These are phyloP conservation scores for Paramormyrops hopkinsi DNA, from an alignment of 2,797 vertebrate genomes.

Conservation along the genomic window DNA sequence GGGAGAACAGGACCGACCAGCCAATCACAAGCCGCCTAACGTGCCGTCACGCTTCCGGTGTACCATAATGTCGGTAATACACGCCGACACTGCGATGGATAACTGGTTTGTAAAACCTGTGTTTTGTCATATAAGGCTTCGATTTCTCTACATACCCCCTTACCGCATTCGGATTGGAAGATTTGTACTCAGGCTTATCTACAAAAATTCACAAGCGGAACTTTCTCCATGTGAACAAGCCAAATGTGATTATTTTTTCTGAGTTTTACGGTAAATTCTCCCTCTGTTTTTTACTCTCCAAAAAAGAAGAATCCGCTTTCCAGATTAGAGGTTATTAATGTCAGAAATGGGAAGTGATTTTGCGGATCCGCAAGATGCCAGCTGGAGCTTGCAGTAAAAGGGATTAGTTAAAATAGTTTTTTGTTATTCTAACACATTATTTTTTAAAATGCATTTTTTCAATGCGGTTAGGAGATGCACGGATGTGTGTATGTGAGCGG, in stretches of 20 bases:
- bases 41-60: not conserved
- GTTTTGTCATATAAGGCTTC: not conserved
- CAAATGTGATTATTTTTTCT: not conserved
- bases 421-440: too few relatives aligned
- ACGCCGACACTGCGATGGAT: not conserved
- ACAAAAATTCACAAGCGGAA: not conserved
- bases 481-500: not conserved
- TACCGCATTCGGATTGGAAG: not conserved
- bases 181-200: not conserved
- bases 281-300: not conserved
- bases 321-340: not conserved
- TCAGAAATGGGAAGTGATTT: not conserved
- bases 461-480: not conserved
- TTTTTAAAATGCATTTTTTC: not conserved
- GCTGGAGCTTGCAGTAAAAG: not conserved
- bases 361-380: not conserved
- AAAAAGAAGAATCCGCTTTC: not conserved
- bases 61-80: not conserved
- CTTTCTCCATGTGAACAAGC: not conserved
- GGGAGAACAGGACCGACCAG: not conserved
- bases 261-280: not conserved
- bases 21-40: not conserved
- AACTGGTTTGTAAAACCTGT: not conserved
- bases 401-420: too few relatives aligned
- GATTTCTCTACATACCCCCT: not conserved